Evolutionary conservation across 2,113 vertebrate species (phyloP), one percentile per base, ranked within the genome.

Genomic region (Sporophila hypoxantha): DNA sequence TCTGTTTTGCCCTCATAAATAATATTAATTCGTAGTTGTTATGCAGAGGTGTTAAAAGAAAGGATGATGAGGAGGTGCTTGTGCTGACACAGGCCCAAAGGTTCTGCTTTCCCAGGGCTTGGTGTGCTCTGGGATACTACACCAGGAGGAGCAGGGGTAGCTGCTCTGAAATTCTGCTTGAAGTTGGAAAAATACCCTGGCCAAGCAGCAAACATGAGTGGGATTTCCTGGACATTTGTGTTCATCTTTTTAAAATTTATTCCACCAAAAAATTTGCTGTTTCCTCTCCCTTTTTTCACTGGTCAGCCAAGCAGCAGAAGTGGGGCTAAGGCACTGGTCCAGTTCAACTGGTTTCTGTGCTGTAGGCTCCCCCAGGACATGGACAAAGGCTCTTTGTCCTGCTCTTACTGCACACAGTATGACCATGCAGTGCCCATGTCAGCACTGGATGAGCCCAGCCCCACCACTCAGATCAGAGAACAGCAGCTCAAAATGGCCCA

Each of bases 51-150:
- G 32, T 30, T 47, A 36, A 76, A 64, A 12, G 39, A 52, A 82
- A 67, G 60, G 55, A 14, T 81, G 41, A 39, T 5, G 5, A 64
- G 12, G 14, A 44, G 22, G 6, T 42, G 4, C 22, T 65, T 78
- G 30, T 73, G 56, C 50, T 67, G 42, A 57, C 46, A 57, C 41
- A 73, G 37, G 12, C 32, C 9, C 47, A 30, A 34, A 73, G 23
- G 25, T 44, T 85, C 47, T 57, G 36, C 26, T 73, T 36, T 53
- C 29, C n/a, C 57, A 64, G 69, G 18, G 47, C 62, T 86, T 6
- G 0, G 11, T 37, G 27, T 52, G 29, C 61, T 50, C 23, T 70
- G 1, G 0, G 25, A 16, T 0, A 1, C 66, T 71, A 67, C 46
- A 75, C n/a, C 0, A 3, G 76, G 46, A 65, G 10, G 16, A 79